A percentile compares a stretch with the other conserved stretches of the same genome.
Evolutionary conservation across 2,797 vertebrate species (phyloP).

Genomic region (Varecia variegata): DNA sequence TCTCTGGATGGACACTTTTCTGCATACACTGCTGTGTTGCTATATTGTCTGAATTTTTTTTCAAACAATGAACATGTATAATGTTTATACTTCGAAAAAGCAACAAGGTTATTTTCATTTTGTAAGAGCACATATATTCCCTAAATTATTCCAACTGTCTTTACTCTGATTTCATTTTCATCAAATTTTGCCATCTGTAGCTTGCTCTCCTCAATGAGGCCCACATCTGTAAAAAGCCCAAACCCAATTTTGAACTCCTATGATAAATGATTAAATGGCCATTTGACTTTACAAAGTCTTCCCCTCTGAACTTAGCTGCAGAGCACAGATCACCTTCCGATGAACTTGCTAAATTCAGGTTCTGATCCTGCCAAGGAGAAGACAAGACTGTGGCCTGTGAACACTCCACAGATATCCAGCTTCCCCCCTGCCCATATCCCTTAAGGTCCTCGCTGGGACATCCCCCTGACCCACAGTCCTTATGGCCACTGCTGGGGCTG

Average conservation of each 20-base stretch:
- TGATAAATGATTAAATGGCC: slow-evolving; percentile 7
- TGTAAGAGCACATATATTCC: not conserved
- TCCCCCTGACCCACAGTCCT: not conserved
- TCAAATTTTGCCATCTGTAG: not conserved
- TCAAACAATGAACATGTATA: not conserved
- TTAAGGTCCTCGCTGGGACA: not conserved
- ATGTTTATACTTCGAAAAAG: slow-evolving; percentile 19
- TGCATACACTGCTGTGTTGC: not conserved
- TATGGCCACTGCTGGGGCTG: not conserved
- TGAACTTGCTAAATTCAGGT: not conserved
- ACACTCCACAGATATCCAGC: not conserved
- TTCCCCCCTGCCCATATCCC: too few species aligned
- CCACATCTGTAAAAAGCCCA: not conserved
- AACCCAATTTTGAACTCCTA: slow-evolving; percentile 1
- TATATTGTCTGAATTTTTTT: not conserved
- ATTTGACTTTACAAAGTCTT: not conserved
- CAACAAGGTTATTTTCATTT: slow-evolving; percentile 17
- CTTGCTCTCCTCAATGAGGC: not conserved
- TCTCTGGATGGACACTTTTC: not conserved
- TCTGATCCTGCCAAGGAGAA: not conserved
- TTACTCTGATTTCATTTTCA: slow-evolving; percentile 17
- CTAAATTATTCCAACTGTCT: slow-evolving; percentile 13
- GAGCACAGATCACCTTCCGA: not conserved
- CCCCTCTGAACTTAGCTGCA: not conserved
- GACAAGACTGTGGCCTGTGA: not conserved